These are phyloP conservation scores for Leucopsar rothschildi DNA, from an alignment of 2,113 vertebrate genomes.

Conservation along the genomic window DNA sequence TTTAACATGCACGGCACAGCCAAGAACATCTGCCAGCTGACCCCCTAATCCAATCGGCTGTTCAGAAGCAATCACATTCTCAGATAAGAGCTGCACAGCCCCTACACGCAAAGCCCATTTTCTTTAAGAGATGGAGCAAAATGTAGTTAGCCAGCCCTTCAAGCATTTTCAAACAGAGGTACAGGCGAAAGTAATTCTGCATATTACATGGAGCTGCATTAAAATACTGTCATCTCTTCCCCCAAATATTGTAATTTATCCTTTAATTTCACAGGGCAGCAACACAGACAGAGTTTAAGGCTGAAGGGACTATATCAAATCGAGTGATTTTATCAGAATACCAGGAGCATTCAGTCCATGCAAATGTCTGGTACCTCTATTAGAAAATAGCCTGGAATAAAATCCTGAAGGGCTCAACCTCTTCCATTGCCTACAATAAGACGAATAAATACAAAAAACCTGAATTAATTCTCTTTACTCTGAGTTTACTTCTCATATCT, in stretches of 20 bases:
- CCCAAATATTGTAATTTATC: background rate
- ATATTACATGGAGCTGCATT: background rate
- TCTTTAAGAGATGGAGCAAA: constrained; percentile 31
- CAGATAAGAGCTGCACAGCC: constrained; percentile 25
- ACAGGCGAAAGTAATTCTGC: background rate
- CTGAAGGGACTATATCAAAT: background rate
- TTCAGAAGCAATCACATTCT: constrained; percentile 24
- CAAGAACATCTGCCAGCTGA: constrained; percentile 58
- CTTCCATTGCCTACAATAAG: rapidly evolving
- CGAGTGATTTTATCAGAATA: background rate
- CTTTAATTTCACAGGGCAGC: background rate
- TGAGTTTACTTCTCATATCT: background rate
- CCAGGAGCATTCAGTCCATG: background rate
- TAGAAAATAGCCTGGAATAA: background rate
- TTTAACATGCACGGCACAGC: constrained; percentile 42
- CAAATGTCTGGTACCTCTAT: background rate
- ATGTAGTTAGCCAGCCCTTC: constrained; percentile 10
- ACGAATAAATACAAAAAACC: background rate
- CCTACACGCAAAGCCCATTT: background rate
- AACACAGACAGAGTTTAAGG: background rate
- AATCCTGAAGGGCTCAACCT: background rate
- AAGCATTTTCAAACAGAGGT: background rate
- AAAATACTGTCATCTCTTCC: background rate
- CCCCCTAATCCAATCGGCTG: constrained; percentile 47
- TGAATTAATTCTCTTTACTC: background rate